Base-by-base conservation (phyloP, 2,797 vertebrate species). In the Clamator glandarius region DNA sequence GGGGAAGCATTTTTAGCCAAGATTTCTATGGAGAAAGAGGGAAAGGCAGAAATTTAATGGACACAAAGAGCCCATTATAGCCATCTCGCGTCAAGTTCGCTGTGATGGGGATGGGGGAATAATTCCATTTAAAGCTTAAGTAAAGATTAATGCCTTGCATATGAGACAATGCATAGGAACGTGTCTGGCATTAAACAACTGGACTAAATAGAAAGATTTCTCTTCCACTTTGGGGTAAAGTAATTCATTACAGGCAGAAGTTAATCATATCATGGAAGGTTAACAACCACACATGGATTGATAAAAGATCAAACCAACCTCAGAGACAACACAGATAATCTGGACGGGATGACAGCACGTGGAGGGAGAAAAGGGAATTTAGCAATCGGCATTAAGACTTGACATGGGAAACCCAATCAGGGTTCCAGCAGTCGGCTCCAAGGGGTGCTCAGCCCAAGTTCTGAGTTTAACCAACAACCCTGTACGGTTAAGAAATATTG, bases 141-240 rank as follows among this genome's bases (percentile, higher is more conserved):
- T 54, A 62, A 90, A 86, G 81, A 89, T 48, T 54, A 89, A 66
- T 85, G 57, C 55, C 51, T 64, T 52, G 57, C 82, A 55, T 18
- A 48, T 29, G 68, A 67, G 52, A 28, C 33, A 73, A 7, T 2
- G 23, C 39, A 58, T 48, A 24, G 9, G 58, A 79, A 76, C n/a
- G 36, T 50, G 59, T 54, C 72, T 44, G 44, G 57, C 64, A 63
- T 80, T 74, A 80, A 57, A 55, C 44, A 86, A 24, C 36, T n/a
- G 69, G 63, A 26, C 51, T 75, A 59, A 90, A 89, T 48, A 64
- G 95, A 93, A 84, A 73, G 80, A 75, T 48, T 66, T 55, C 55
- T 51, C 51, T 79, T 67, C 54, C 11, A 61, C 51, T 79, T 89
- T 15, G 8, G 54, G 24, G 41, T 11, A 8, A 87, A 87, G 66